Base-by-base conservation (phyloP, 2,888 invertebrate species). In the Willowsia nigromaculata region DNA sequence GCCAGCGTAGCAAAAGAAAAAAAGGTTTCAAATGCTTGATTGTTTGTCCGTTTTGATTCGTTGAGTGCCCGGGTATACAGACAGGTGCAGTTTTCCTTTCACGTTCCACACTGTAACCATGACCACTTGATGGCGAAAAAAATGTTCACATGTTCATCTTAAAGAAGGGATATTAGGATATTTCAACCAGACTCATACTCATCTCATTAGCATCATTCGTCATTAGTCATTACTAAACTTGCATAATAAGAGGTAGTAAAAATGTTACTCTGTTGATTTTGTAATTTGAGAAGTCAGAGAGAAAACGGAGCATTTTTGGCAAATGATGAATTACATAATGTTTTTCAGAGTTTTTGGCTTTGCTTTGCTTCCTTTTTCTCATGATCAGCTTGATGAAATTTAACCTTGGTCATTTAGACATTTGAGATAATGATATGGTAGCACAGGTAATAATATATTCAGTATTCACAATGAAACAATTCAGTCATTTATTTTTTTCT, bases 391-490 rank as follows among this genome's bases (percentile, higher is more conserved):
- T 56, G 56, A 56, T 56, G 56, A 56, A 22, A 22, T 2, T 56
- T 18, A 18, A 56, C 5, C 22, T 22, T 56, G 18, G 5, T 18
- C 56, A 56, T 56, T 56, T 18, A 22, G 11, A 56, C 22, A 22
- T 56, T n/a, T 5, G 56, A 56, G 22, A 56, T 18, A 22, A 56
- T 47, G 13, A 9, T 37, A 9, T 37, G 9, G 37, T 37, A 47
- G 13, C 62, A 62, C 27, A 27, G 30, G 4, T 30, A 25, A 13
- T 47, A 59, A n/a, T 15, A 30, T n/a, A 33, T 65, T 65, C 65
- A 33, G n/a, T n/a, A n/a, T n/a, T n/a, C 65, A 65, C n/a, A 37
- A 65, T 65, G 65, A 33, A 65, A 65, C 65, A 65, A 65, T 65
- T 59, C 25, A 37, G 65, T 65, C 65, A 65, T 65, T 65, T 65